Evolutionary conservation across 2,797 vertebrate species (phyloP), one percentile per base, ranked within the genome.

Genomic region (Coranthus polyacanthus): DNA sequence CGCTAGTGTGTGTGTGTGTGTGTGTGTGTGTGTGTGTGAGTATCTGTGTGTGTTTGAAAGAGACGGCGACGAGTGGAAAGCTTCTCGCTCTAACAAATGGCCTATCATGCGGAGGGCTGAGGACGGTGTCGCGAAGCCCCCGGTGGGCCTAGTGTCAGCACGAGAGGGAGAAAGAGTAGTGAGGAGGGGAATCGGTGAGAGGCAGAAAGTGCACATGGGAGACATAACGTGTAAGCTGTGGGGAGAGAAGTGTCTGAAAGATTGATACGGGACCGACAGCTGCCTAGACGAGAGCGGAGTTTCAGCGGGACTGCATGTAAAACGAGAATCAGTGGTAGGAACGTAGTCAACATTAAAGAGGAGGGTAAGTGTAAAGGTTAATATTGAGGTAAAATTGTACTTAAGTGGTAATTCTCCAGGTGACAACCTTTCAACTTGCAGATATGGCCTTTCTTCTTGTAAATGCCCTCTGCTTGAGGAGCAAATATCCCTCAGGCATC

Each of bases 31-130:
- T 39, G 36, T 65, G 18, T 43, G 29, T 55, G 20, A 34, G 37
- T 46, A 8, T 46, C 44, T 64, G 42, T 57, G 42, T 20, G 37
- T 39, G 18, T 64, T 50, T 52, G 32, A 51, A 44, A 49, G 45
- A 44, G 34, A 26, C 34, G 64, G 53, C 20, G 39, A 65, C 57
- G 52, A 74, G 80, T 45, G 53, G 18, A 71, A 72, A 62, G 62
- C 67, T 53, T 60, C 39, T 59, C 12, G 47, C 81, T 68, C 44
- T 75, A 79, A 87, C 82, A 89, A 87, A 89, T 83, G 70, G 68
- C 64, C 71, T 68, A 42, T 84, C 68, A 64, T 68, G 64, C 77
- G 54, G 49, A 73, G 71, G 54, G 9, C 17, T 41, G 59, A 70
- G 75, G 75, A 71, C 12, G 12, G 51, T 51, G 68, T 64, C 36